phyloP scores from a whole-genome alignment of 92 coral and sea anemone species.

The Siderastrea siderea region DNA sequence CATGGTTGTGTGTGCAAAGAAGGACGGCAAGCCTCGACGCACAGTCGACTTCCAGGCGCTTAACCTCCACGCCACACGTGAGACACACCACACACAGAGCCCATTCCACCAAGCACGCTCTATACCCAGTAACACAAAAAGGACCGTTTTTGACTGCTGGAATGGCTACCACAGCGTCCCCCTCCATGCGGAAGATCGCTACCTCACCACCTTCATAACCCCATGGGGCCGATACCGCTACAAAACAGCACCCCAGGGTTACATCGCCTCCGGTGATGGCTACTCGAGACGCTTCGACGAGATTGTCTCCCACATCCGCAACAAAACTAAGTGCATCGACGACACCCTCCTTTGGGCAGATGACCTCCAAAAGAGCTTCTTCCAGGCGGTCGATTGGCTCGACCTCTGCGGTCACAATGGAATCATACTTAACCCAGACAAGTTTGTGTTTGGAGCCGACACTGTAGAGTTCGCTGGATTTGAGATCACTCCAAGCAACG shows the following conservation, averaged over 20 bases:
- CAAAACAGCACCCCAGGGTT: slow-evolving; percentile 80
- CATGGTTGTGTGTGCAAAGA: slow-evolving; percentile 4
- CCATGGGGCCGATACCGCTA: slow-evolving; percentile 79
- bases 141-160: slow-evolving; percentile 62
- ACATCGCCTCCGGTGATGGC: slow-evolving; percentile 69
- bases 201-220: slow-evolving; percentile 79
- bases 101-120: slow-evolving; percentile 77
- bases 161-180: slow-evolving; percentile 72
- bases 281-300: slow-evolving; percentile 69
- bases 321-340: slow-evolving; percentile 54
- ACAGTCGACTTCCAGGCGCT: slow-evolving; percentile 67
- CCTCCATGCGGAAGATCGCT: slow-evolving; percentile 61
- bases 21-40: slow-evolving; percentile 57
- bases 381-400: slow-evolving; percentile 44
- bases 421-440: slow-evolving; percentile 58
- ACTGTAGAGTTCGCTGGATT: slow-evolving; percentile 48
- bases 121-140: slow-evolving; percentile 38
- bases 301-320: slow-evolving; percentile 59
- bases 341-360: slow-evolving; percentile 59
- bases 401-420: slow-evolving; percentile 60
- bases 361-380: slow-evolving; percentile 19
- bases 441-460: slow-evolving; percentile 54
- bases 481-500: slow-evolving; percentile 56
- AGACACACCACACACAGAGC: slow-evolving; percentile 72
- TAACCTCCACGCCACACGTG: slow-evolving; percentile 68